phyloP scores from a whole-genome alignment of 2,888 invertebrate genomes.

The Andrena fulva region DNA sequence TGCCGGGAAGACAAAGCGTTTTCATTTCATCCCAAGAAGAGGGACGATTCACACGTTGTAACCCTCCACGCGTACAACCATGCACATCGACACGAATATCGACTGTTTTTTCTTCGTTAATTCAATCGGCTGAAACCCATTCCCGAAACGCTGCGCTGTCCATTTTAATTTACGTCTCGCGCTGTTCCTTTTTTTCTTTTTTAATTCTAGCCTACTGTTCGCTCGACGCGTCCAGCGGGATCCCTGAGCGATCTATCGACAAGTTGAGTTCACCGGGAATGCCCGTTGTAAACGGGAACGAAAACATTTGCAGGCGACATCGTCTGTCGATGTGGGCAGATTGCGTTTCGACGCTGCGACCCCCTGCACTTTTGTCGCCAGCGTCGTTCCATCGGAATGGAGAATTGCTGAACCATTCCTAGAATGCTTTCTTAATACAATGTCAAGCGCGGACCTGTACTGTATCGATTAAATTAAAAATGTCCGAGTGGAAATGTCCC shows the following conservation, averaged over 20 bases:
- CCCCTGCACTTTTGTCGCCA: neutral
- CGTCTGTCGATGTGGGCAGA: constrained; percentile 15
- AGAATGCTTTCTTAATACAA: neutral
- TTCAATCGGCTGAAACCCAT: constrained; percentile 11
- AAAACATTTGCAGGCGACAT: constrained; percentile 28
- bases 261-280: neutral
- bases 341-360: constrained; percentile 13
- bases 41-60: constrained; percentile 2
- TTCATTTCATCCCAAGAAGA: constrained; percentile 16
- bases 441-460: neutral
- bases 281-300: constrained; percentile 20
- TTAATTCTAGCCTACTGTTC: constrained; percentile 23
- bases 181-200: neutral
- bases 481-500: neutral
- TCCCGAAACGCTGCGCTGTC: constrained; percentile 18
- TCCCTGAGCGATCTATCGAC: constrained; percentile 6
- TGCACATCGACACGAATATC: neutral
- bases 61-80: neutral
- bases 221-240: neutral
- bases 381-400: neutral
- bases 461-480: neutral
- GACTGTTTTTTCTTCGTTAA: constrained; percentile 21
- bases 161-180: constrained; percentile 21
- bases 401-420: neutral
- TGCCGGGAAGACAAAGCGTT: neutral